Base-by-base conservation (phyloP, 2,797 vertebrate genomes). In the Fratercula arctica region DNA sequence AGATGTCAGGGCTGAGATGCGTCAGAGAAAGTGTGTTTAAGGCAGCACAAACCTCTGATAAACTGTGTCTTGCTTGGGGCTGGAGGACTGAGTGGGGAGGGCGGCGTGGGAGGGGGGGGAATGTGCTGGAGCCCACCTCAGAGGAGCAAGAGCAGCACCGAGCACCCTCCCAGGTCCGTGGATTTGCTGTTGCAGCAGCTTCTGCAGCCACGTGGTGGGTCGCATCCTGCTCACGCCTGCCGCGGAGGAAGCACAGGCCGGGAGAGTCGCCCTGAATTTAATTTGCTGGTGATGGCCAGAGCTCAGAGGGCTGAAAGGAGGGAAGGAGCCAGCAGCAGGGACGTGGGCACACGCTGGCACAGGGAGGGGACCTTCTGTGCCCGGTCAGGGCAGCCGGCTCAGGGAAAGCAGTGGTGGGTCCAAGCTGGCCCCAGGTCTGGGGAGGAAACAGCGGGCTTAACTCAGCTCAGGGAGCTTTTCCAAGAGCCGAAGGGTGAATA, bases 401-500 rank as follows among this genome's bases (percentile, higher is more conserved):
- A 39, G 64, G 60, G 67, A 86, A 85, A 82, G 66, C 63, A 51
- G 26, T 37, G 73, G 28, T 4, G 4, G 43, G 39, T 76, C 35
- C 23, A 8, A 43, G 39, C 25, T 74, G 80, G 74, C 21, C 39
- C 25, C 1, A 7, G 29, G 41, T 80, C 45, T 60, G n/a, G 21
- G 48, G 54, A 61, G 67, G 73, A 90, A 93, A 61, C 21, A 81
- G 66, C 2, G 5, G 60, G n/a, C 53, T 93, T 95, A 94, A 88
- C 12, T 80, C 56, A 48, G 51, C 84, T 80, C 46, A 82, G 61
- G 41, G 67, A 94, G 64, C 12, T 90, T 78, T 91, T 81, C 69
- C 66, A 76, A 78, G 76, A 91, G 57, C 54, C 10, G 8, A 75
- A 72, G 69, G 37, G 87, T 87, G 89, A 93, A 87, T 37, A 90